These are phyloP conservation scores for Neolamprologus ventralis DNA, from an alignment of 2,113 vertebrate species.

Conservation along the genomic window DNA sequence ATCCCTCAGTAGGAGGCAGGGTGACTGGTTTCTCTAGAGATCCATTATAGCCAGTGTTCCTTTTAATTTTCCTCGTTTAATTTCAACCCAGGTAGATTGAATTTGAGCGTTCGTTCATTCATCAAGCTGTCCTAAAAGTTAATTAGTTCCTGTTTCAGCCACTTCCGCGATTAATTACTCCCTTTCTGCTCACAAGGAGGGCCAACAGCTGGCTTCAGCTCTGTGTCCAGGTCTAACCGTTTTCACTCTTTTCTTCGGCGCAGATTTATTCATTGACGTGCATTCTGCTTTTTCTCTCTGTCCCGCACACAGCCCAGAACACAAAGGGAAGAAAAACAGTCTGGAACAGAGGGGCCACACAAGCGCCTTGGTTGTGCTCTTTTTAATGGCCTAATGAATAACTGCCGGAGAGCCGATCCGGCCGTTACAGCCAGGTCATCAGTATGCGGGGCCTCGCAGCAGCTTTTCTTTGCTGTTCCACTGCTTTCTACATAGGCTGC, in stretches of 20 bases:
- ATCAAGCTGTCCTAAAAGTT: slow-evolving; percentile 41
- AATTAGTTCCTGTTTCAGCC: slow-evolving; percentile 24
- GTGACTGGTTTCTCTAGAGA: neutral
- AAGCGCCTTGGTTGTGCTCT: slow-evolving; percentile 47
- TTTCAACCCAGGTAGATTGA: slow-evolving; percentile 43
- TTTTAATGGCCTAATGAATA: slow-evolving; percentile 60
- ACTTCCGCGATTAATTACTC: slow-evolving; percentile 49
- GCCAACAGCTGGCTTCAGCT: slow-evolving; percentile 53
- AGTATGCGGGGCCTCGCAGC: slow-evolving; percentile 41
- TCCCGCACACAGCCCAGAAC: neutral
- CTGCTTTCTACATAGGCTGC: neutral
- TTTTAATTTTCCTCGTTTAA: slow-evolving; percentile 15
- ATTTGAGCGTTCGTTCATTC: slow-evolving; percentile 38
- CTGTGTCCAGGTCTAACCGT: slow-evolving; percentile 19
- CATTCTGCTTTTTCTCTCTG: slow-evolving; percentile 26
- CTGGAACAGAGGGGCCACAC: slow-evolving; percentile 47
- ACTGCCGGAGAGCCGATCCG: slow-evolving; percentile 39
- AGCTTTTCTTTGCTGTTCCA: slow-evolving; percentile 5
- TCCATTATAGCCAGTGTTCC: neutral
- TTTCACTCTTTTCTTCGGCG: slow-evolving; percentile 23
- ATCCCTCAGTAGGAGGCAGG: neutral
- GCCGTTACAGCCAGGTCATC: slow-evolving; percentile 49
- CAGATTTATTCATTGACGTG: slow-evolving; percentile 45
- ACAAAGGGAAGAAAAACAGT: slow-evolving; percentile 40
- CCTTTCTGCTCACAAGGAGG: slow-evolving; percentile 25